Evolutionary conservation across 2,113 vertebrate species (phyloP).

Genomic region (zebrafish (Danio rerio)): DNA sequence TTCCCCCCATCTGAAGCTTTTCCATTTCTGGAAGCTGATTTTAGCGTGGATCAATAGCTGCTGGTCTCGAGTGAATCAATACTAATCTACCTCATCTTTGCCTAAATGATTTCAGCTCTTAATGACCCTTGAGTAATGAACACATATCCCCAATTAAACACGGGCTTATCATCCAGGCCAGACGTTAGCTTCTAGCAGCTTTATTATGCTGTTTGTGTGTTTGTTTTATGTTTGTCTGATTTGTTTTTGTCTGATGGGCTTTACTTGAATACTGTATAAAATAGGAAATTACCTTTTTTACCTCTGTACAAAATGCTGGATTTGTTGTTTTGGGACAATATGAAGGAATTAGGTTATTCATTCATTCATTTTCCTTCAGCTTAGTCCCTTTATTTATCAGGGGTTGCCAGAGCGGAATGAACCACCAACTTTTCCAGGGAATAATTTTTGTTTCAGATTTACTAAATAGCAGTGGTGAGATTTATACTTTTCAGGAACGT

Average conservation of each 20-base stretch:
- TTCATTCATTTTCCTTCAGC: too few relatives aligned
- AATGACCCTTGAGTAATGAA: conserved; percentile 26
- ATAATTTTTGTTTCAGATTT: too few relatives aligned
- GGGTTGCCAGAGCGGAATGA: too few relatives aligned
- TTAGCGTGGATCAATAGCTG: conserved; percentile 51
- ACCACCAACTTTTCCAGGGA: too few relatives aligned
- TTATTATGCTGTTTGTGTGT: background rate
- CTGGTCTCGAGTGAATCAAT: conserved; percentile 31
- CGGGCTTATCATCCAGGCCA: background rate
- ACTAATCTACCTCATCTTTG: conserved; percentile 38
- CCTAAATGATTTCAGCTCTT: conserved; percentile 20
- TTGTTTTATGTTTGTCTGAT: background rate
- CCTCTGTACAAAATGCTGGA: too few relatives aligned
- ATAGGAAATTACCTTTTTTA: background rate
- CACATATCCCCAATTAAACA: background rate
- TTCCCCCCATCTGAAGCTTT: conserved; percentile 13
- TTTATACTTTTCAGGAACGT: too few relatives aligned
- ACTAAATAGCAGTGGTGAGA: too few relatives aligned
- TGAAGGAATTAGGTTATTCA: too few relatives aligned
- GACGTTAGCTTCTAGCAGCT: background rate
- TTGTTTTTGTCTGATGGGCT: background rate
- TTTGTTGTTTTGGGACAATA: too few relatives aligned
- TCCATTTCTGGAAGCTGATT: conserved; percentile 2
- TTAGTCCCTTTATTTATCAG: too few relatives aligned
- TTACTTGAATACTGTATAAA: background rate